These are phyloP conservation scores for Zonitis immaculata DNA, from an alignment of 2,888 invertebrate genomes.

Conservation along the genomic window DNA sequence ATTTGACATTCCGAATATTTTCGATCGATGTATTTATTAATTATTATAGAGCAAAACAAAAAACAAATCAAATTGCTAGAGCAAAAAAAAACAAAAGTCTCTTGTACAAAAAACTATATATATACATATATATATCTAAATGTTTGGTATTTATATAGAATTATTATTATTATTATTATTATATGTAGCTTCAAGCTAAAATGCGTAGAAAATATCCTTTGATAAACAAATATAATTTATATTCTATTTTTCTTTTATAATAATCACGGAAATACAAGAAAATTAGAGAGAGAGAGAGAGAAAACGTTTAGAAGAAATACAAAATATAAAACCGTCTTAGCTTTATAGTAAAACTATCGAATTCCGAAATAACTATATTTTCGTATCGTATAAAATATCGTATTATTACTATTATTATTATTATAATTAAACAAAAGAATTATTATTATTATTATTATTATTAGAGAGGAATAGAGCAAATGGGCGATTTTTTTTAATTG, in stretches of 20 bases:
- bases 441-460: no score
- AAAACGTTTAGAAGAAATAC: no score
- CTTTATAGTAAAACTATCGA: constrained; percentile 38
- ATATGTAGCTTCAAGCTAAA: constrained; percentile 45
- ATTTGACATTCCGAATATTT: constrained; percentile 8
- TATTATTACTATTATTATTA: no score
- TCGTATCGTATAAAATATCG: constrained; percentile 40
- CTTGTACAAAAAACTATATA: constrained; percentile 28
- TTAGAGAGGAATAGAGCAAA: constrained; percentile 27
- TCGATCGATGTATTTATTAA: no score
- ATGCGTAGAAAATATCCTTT: constrained; percentile 22
- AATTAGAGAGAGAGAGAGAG: constrained; percentile 16
- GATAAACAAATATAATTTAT: constrained; percentile 17
- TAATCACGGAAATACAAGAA: background rate
- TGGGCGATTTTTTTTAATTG: constrained; percentile 36
- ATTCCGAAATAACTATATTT: constrained; percentile 47
- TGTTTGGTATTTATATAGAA: constrained; percentile 32
- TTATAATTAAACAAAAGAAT: constrained; percentile 15
- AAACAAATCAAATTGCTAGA: constrained; percentile 15
- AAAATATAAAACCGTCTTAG: constrained; percentile 35
- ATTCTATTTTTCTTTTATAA: background rate
- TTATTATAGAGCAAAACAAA: constrained; percentile 21
- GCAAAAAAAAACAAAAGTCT: constrained; percentile 18
- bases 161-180: background rate
- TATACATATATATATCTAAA: constrained; percentile 35